These are phyloP conservation scores for Ariolimax columbianus DNA, from an alignment of 2,888 invertebrate species.

Conservation along the genomic window DNA sequence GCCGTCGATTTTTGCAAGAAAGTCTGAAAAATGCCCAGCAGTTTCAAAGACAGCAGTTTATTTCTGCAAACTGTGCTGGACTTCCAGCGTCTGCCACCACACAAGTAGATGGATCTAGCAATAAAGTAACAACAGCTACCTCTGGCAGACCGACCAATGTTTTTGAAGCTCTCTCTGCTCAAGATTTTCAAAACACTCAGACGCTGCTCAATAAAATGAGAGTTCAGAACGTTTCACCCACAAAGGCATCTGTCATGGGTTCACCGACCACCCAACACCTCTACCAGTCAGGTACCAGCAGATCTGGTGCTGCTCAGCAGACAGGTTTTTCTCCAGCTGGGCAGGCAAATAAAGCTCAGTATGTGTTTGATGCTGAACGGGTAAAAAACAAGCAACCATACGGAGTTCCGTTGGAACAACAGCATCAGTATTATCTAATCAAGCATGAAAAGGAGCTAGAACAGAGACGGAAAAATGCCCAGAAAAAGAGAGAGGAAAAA, in stretches of 20 bases:
- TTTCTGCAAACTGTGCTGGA: not conserved
- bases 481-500: constrained; percentile 33
- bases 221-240: constrained; percentile 19
- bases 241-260: not conserved
- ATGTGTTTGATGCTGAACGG: constrained; percentile 37
- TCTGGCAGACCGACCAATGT: constrained; percentile 23
- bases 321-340: not conserved
- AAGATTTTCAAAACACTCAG: constrained; percentile 42
- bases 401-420: constrained; percentile 42
- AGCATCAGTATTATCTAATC: constrained; percentile 42
- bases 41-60: not conserved
- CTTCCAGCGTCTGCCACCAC: not conserved
- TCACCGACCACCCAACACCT: not conserved
- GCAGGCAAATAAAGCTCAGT: constrained; percentile 25
- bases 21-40: constrained; percentile 49
- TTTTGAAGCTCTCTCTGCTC: constrained; percentile 45
- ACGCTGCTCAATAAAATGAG: constrained; percentile 40
- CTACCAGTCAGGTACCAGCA: not conserved
- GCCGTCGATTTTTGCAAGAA: constrained; percentile 62
- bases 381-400: constrained; percentile 35
- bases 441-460: constrained; percentile 39
- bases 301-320: not conserved
- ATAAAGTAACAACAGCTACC: not conserved
- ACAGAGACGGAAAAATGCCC: constrained; percentile 40
- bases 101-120: constrained; percentile 26